phyloP scores from a whole-genome alignment of 2,888 invertebrate species.

The Sicus ferrugineus region DNA sequence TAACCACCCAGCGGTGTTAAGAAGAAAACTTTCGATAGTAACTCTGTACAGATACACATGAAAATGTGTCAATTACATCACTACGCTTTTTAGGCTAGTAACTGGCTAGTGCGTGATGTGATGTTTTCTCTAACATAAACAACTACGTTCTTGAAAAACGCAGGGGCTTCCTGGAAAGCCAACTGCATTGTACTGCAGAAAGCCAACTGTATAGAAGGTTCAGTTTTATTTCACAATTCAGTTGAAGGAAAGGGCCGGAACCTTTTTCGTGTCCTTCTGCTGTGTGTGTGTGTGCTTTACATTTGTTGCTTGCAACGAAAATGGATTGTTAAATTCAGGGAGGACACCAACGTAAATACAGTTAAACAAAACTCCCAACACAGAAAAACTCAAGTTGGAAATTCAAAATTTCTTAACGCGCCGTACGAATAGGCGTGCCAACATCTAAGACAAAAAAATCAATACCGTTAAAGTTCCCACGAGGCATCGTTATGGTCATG shows the following conservation, averaged over 20 bases:
- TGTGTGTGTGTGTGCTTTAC: background rate
- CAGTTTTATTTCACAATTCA: background rate
- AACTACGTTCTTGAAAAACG: background rate
- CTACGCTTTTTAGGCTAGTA: background rate
- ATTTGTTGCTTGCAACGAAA: background rate
- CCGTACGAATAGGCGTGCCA: background rate
- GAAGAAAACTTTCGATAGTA: background rate
- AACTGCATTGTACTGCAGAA: background rate
- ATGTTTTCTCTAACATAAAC: background rate
- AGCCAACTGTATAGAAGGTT: background rate
- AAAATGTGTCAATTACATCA: constrained; percentile 8
- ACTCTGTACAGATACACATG: constrained; percentile 6
- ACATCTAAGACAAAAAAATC: constrained; percentile 2
- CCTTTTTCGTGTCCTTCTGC: background rate
- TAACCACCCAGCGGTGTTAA: no score
- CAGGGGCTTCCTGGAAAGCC: background rate
- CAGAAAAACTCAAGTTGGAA: background rate
- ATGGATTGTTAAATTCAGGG: background rate
- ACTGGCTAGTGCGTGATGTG: background rate
- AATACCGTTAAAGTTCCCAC: background rate
- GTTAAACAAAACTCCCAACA: background rate
- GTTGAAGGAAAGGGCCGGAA: background rate
- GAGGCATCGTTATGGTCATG: background rate
- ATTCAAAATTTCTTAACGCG: background rate
- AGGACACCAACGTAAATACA: background rate